phyloP scores from a whole-genome alignment of 2,113 vertebrate species.

The Notothenia rossii region DNA sequence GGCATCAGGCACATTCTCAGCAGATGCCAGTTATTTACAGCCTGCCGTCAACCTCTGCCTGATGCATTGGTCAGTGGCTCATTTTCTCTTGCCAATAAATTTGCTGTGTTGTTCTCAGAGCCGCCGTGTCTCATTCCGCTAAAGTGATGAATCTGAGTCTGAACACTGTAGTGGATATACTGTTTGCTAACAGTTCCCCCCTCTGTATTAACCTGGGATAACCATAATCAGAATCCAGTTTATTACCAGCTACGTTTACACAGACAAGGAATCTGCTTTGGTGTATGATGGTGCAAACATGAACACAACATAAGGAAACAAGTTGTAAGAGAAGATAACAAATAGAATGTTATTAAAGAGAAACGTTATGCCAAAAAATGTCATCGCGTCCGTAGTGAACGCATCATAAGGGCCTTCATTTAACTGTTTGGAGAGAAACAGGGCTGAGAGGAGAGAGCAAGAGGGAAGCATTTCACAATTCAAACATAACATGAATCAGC shows the following conservation, averaged over 20 bases:
- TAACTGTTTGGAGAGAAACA: neutral
- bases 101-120: constrained; percentile 27
- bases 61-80: constrained; percentile 47
- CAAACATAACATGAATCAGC: neutral
- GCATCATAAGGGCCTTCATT: too few species aligned
- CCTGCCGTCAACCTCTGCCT: constrained; percentile 21
- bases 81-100: constrained; percentile 47
- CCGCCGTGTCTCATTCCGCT: constrained; percentile 6
- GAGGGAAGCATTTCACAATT: neutral
- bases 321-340: too few species aligned
- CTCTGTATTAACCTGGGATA: neutral
- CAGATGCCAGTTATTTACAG: constrained; percentile 50
- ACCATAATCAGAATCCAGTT: too few species aligned
- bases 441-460: neutral
- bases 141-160: neutral
- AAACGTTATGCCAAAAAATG: too few species aligned
- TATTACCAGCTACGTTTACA: too few species aligned
- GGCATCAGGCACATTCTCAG: constrained; percentile 41
- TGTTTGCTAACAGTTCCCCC: neutral
- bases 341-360: too few species aligned
- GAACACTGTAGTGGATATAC: neutral
- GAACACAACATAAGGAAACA: too few species aligned
- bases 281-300: too few species aligned
- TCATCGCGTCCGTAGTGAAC: too few species aligned
- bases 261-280: too few species aligned